Evolutionary conservation across 1,140 invertebrate species (phyloP).

Genomic region (Parasteatoda tepidariorum): DNA sequence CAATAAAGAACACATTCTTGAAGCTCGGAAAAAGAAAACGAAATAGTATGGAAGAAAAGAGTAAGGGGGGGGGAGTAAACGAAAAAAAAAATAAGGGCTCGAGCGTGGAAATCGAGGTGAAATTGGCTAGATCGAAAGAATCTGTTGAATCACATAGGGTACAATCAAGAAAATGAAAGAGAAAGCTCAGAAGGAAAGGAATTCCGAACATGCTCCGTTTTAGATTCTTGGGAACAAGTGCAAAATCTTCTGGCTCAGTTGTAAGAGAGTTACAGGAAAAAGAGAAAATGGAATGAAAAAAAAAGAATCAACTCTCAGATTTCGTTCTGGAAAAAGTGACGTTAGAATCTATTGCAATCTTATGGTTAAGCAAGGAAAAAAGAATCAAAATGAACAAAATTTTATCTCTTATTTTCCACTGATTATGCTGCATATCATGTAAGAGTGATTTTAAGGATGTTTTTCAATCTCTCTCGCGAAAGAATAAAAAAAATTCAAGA

Average conservation of each 20-base stretch:
- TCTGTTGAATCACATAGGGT: conserved; percentile 59
- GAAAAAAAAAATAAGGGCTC: conserved; percentile 14
- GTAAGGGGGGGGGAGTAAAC: too few relatives aligned
- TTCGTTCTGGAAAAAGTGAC: too few relatives aligned
- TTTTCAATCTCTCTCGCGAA: too few relatives aligned
- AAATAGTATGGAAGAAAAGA: conserved; percentile 20
- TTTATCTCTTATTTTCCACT: too few relatives aligned
- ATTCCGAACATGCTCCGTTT: conserved; percentile 24
- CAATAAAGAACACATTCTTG: conserved; percentile 61
- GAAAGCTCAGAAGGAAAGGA: conserved; percentile 39
- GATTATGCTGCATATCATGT: too few relatives aligned
- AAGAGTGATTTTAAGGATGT: too few relatives aligned
- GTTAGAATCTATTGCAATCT: too few relatives aligned
- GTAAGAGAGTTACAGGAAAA: too few relatives aligned
- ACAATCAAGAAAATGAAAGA: conserved; percentile 60
- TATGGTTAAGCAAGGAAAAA: too few relatives aligned
- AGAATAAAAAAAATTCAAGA: too few relatives aligned
- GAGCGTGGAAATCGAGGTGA: conserved; percentile 55
- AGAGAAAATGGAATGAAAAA: neutral
- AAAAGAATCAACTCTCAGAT: neutral
- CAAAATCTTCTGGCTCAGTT: neutral
- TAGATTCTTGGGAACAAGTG: neutral
- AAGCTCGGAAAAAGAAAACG: conserved; percentile 23
- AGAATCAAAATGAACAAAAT: too few relatives aligned
- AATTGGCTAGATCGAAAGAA: conserved; percentile 59